Evolutionary conservation across 2,888 invertebrate species (phyloP), one percentile per base, ranked within the genome.

Genomic region (Branchipolynoe longqiensis): DNA sequence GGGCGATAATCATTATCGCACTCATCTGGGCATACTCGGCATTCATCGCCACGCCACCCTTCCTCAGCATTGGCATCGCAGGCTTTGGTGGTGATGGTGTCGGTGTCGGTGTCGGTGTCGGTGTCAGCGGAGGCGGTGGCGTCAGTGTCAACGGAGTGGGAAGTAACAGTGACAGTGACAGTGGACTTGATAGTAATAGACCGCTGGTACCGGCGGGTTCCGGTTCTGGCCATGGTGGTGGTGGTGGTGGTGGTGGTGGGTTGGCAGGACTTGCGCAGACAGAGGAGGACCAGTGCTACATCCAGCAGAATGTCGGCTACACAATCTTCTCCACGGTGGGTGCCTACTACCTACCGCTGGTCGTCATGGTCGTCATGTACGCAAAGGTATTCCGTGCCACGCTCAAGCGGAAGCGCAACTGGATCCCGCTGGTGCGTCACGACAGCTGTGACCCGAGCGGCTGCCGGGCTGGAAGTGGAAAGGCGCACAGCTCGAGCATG

Each of bases 351-450:
- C 96, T 98, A 92, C 99, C 99, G 22, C 95, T 98, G 88, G 95
- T 97, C 89, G 98, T 99, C 89, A 99, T 99, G 98, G 96, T 99
- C 86, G 96, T 97, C 90, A 98, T 99, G 62, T 99, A 99, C 94
- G 97, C 88, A 81, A 88, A 90, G 84, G 91, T 92, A 54, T 92
- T 90, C 84, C 84, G 87, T 22, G 90, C 90, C 31, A 91, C 92
- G 3, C 87, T 89, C 74, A 87, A 88, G 73, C 86, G 90, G 58
- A 88, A 88, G 22, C 82, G 88, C 31, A 89, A 91, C 56, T 91
- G 91, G 91, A 48, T 84, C 33, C 74, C 84, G 22, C 54, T 78
- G 78, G 78, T 78, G 25, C 78, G 78, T 4, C 41, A 33, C 25
- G 78, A 78, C 31, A 78, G 48, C 48, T 41, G 28, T 8, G 78